These are phyloP conservation scores for Papilio aristodemus DNA, from an alignment of 1,140 invertebrate species.

Conservation along the genomic window DNA sequence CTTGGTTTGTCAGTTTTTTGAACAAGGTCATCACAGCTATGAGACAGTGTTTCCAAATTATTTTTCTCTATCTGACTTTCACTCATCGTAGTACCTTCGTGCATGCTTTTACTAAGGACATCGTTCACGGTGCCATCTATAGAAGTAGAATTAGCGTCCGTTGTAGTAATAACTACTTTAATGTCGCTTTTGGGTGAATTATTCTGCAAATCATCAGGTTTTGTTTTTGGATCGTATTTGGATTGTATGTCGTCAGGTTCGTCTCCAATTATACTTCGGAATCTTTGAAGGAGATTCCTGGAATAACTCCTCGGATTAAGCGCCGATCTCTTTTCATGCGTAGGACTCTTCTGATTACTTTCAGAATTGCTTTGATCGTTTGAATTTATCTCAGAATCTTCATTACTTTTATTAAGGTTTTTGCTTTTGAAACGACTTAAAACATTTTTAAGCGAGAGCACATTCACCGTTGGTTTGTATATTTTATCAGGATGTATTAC, in stretches of 20 bases:
- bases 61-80: constrained; percentile 69
- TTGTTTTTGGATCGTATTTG: constrained; percentile 49
- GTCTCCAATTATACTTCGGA: constrained; percentile 80
- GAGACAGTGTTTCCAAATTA: constrained; percentile 66
- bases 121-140: constrained; percentile 54
- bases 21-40: constrained; percentile 75
- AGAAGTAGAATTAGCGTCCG: constrained; percentile 54
- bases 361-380: constrained; percentile 63
- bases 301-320: constrained; percentile 77
- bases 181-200: constrained; percentile 56
- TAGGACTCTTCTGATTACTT: constrained; percentile 68
- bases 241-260: constrained; percentile 72
- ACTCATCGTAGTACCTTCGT: constrained; percentile 61
- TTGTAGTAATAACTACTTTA: constrained; percentile 69
- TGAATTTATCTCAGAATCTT: constrained; percentile 63
- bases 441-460: constrained; percentile 75
- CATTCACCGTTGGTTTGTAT: constrained; percentile 82
- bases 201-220: constrained; percentile 43
- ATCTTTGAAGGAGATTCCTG: constrained; percentile 80
- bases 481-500: constrained; percentile 88
- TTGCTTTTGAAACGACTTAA: constrained; percentile 74
- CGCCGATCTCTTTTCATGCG: constrained; percentile 64
- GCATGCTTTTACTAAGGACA: constrained; percentile 70
- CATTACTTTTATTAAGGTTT: constrained; percentile 61
- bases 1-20: constrained; percentile 52